These are phyloP conservation scores for Choloepus hoffmanni DNA, from an alignment of 2,113 vertebrate genomes.

Conservation along the genomic window DNA sequence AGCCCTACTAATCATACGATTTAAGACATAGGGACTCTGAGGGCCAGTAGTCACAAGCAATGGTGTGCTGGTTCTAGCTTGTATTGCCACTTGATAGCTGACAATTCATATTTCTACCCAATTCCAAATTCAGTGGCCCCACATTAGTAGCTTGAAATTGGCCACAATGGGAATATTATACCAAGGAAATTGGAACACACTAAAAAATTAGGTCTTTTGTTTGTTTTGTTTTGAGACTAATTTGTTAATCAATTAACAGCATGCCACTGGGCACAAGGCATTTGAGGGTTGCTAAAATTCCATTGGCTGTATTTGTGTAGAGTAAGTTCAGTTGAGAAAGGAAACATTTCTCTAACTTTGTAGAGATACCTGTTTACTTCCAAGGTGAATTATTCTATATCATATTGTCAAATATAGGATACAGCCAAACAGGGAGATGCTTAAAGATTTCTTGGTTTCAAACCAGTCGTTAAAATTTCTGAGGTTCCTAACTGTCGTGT, in stretches of 20 bases:
- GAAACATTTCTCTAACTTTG: not conserved
- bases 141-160: not conserved
- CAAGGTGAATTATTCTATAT: constrained; percentile 43
- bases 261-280: not conserved
- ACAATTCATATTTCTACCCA: not conserved
- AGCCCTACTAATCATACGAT: not conserved
- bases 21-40: not conserved
- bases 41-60: too few relatives aligned
- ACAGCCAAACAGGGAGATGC: not conserved
- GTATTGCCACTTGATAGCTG: not conserved
- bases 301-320: not conserved
- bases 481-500: constrained; percentile 42
- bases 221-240: not conserved
- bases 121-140: not conserved
- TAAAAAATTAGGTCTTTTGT: not conserved
- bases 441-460: constrained; percentile 40
- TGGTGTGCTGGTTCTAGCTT: not conserved
- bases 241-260: not conserved
- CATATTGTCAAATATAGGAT: constrained; percentile 33
- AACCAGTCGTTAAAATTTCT: constrained; percentile 56
- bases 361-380: not conserved
- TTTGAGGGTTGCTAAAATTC: not conserved
- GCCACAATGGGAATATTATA: not conserved
- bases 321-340: not conserved
- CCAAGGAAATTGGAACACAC: not conserved